Conservation (phyloP, 1,140 invertebrate species). For the Drosophila ironensis region DNA sequence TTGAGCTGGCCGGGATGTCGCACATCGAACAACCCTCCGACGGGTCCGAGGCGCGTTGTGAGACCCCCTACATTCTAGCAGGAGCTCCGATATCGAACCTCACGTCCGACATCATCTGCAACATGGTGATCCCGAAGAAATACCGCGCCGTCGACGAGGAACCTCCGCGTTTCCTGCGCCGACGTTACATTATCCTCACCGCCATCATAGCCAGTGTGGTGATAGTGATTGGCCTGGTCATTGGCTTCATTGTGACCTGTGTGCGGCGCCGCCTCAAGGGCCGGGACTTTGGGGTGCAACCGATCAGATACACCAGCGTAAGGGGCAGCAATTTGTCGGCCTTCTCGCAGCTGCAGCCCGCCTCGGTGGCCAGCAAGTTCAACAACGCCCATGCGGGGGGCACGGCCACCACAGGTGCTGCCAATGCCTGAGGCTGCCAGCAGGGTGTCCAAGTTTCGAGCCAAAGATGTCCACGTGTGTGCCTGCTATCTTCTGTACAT, state of each 20-base stretch:
- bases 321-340: conserved; percentile 76
- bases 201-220: conserved; percentile 72
- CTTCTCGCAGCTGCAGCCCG: conserved; percentile 61
- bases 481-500: conserved; percentile 52
- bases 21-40: conserved; percentile 21
- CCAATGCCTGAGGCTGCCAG: conserved; percentile 53
- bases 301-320: conserved; percentile 79
- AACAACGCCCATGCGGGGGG: conserved; percentile 33
- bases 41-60: conserved; percentile 51
- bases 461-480: conserved; percentile 69
- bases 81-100: conserved; percentile 59
- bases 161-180: conserved; percentile 72
- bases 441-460: conserved; percentile 47
- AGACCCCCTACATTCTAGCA: conserved; percentile 67
- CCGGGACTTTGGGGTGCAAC: conserved; percentile 72
- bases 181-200: conserved; percentile 71
- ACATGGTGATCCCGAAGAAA: conserved; percentile 68
- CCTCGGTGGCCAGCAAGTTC: conserved; percentile 61
- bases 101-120: conserved; percentile 60
- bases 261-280: conserved; percentile 71
- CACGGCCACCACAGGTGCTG: conserved; percentile 18
- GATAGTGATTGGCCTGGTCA: conserved; percentile 66
- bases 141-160: conserved; percentile 66
- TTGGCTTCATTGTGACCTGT: conserved; percentile 72
- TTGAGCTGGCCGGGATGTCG: conserved; percentile 44